phyloP scores from a whole-genome alignment of 53 echinoderm and acorn worm genomes.

The Echinarachnius parma region DNA sequence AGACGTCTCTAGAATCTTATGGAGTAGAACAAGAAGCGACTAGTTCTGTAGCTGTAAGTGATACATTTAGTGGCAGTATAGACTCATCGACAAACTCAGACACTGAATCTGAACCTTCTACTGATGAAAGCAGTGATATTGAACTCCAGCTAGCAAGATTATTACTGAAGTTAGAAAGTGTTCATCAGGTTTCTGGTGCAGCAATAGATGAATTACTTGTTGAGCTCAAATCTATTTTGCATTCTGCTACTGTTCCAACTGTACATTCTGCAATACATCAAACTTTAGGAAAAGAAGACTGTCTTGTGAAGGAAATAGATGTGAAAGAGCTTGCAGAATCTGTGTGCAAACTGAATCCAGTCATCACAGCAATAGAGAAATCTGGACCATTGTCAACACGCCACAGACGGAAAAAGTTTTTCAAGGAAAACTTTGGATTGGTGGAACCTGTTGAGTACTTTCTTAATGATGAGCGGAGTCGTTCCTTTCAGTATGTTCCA shows the following conservation, averaged over 20 bases:
- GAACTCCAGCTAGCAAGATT: conserved; percentile 1
- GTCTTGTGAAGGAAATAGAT: conserved; percentile 3
- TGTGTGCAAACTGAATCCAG: conserved; percentile 5
- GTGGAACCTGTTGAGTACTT: conserved; percentile 37
- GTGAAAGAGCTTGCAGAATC: conserved; percentile 35
- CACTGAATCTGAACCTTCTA: neutral
- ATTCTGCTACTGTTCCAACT: conserved; percentile 13
- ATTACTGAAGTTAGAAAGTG: neutral
- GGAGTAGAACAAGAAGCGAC: too few relatives aligned
- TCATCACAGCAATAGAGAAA: conserved; percentile 21
- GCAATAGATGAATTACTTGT: conserved; percentile 22
- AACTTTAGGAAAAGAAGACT: conserved; percentile 7
- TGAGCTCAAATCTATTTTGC: conserved; percentile 32
- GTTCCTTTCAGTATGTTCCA: conserved; percentile 32
- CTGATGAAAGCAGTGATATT: neutral
- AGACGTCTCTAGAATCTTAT: neutral
- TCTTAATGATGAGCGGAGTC: conserved; percentile 20
- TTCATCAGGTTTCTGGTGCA: conserved; percentile 11
- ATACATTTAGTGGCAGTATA: neutral
- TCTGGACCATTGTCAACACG: conserved; percentile 19
- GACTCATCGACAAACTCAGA: conserved; percentile 9
- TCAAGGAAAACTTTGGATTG: conserved; percentile 30
- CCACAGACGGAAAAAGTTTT: conserved; percentile 24
- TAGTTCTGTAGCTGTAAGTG: neutral
- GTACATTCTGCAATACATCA: conserved; percentile 15